phyloP scores from a whole-genome alignment of 2,888 invertebrate species.

The Tachina fera region DNA sequence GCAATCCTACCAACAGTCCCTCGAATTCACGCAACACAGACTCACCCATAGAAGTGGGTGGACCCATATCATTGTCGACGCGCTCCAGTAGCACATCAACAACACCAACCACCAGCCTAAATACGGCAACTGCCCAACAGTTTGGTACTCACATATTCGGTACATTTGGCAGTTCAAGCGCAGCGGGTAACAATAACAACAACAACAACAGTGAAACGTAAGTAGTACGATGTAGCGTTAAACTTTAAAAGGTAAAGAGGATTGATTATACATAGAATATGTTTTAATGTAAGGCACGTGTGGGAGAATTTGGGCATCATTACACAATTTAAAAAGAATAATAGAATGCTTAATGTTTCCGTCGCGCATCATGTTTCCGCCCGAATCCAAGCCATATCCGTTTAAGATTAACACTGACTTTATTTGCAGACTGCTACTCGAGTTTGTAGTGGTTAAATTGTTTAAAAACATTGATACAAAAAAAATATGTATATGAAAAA shows the following conservation, averaged over 20 bases:
- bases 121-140: slow-evolving; percentile 84
- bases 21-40: slow-evolving; percentile 85
- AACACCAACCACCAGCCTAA: slow-evolving; percentile 77
- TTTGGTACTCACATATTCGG: slow-evolving; percentile 88
- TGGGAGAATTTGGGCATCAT: slow-evolving; percentile 61
- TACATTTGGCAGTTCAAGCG: slow-evolving; percentile 83
- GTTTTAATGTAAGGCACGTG: slow-evolving; percentile 66
- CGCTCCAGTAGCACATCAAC: slow-evolving; percentile 75
- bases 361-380: slow-evolving; percentile 80
- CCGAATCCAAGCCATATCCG: slow-evolving; percentile 58
- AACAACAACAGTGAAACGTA: slow-evolving; percentile 64
- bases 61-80: slow-evolving; percentile 82
- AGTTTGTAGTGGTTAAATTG: slow-evolving; percentile 55
- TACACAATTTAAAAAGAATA: slow-evolving; percentile 61
- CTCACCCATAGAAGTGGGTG: slow-evolving; percentile 84
- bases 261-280: slow-evolving; percentile 28
- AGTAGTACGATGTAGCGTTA: slow-evolving; percentile 15
- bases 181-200: slow-evolving; percentile 50
- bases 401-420: slow-evolving; percentile 68
- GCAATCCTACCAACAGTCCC: slow-evolving; percentile 83
- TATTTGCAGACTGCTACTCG: slow-evolving; percentile 32
- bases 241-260: slow-evolving; percentile 19
- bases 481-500: slow-evolving; percentile 14
- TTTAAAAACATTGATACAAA: slow-evolving; percentile 61
- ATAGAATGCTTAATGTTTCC: slow-evolving; percentile 79